A percentile compares a stretch with the other conserved stretches of the same genome.
Conservation (phyloP, 2,113 vertebrate species). For the Tautogolabrus adspersus region DNA sequence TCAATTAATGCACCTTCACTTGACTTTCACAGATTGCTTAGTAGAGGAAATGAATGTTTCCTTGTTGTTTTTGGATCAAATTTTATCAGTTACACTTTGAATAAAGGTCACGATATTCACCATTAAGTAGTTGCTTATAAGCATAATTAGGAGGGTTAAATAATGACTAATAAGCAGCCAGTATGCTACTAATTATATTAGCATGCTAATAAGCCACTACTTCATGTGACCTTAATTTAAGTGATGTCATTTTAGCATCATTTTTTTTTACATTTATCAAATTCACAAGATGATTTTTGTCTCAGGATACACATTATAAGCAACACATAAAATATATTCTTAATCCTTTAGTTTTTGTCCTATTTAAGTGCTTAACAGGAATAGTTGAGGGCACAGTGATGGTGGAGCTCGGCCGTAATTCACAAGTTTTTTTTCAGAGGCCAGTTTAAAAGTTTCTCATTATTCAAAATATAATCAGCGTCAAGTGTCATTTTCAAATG, state of each 20-base stretch:
- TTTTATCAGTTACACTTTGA: neutral
- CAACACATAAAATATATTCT: neutral
- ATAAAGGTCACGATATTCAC: too few species aligned
- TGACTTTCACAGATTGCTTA: neutral
- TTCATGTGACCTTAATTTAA: too few species aligned
- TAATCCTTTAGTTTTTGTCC: neutral
- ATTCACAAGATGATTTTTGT: too few species aligned
- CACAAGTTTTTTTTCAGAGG: too few species aligned
- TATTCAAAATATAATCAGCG: neutral
- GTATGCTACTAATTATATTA: too few species aligned
- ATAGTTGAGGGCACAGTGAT: conserved; percentile 1
- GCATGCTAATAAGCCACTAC: too few species aligned
- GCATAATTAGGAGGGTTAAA: too few species aligned
- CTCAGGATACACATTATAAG: neutral
- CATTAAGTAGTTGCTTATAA: too few species aligned
- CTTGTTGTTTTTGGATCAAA: neutral
- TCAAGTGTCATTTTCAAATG: neutral
- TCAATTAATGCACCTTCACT: neutral
- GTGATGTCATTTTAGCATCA: too few species aligned
- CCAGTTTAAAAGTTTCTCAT: too few species aligned
- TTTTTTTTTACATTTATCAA: neutral
- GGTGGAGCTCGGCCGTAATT: neutral
- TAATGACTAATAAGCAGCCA: too few species aligned
- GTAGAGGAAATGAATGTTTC: neutral
- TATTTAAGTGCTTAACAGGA: neutral